phyloP scores from a whole-genome alignment of 1,140 invertebrate genomes.

The Phymorhynchus buccinoides region DNA sequence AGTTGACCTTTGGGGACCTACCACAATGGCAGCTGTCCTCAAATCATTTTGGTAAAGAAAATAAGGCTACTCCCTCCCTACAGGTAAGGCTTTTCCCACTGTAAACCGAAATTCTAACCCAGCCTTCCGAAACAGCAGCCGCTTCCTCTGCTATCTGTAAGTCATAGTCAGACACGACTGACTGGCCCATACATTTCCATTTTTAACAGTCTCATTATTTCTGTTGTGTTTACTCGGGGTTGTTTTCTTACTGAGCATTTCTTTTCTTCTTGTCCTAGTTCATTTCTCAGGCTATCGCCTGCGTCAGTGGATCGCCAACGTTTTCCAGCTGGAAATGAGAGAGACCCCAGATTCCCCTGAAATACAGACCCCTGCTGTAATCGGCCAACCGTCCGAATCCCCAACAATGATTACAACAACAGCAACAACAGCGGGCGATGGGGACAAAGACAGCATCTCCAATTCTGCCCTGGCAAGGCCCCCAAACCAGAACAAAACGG shows the following conservation, averaged over 20 bases:
- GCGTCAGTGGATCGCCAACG: not conserved
- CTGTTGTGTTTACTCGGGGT: not conserved
- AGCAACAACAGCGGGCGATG: not conserved
- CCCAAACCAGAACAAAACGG: not conserved
- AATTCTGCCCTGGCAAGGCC: not conserved
- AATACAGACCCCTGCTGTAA: not conserved
- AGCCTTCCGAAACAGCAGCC: too few species aligned
- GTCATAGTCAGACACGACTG: too few species aligned
- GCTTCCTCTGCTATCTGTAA: too few species aligned
- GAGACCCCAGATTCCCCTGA: not conserved
- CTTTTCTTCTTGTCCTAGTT: constrained; percentile 1
- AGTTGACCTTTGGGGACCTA: too few species aligned
- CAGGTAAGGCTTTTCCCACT: too few species aligned
- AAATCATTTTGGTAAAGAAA: too few species aligned
- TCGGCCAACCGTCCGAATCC: not conserved
- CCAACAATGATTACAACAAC: not conserved
- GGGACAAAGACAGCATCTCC: not conserved
- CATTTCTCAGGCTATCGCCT: constrained; percentile 19
- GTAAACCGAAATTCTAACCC: too few species aligned
- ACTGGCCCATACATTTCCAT: too few species aligned
- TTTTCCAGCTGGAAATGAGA: constrained; percentile 31
- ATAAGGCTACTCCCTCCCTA: too few species aligned
- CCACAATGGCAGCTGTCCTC: too few species aligned
- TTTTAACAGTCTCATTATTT: not conserved
- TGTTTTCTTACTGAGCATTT: not conserved